Percentiles rank a stretch among this genome's conserved stretches.
Evolutionary conservation across 2,113 vertebrate genomes (phyloP).

Genomic region (Coracopsis vasa): DNA sequence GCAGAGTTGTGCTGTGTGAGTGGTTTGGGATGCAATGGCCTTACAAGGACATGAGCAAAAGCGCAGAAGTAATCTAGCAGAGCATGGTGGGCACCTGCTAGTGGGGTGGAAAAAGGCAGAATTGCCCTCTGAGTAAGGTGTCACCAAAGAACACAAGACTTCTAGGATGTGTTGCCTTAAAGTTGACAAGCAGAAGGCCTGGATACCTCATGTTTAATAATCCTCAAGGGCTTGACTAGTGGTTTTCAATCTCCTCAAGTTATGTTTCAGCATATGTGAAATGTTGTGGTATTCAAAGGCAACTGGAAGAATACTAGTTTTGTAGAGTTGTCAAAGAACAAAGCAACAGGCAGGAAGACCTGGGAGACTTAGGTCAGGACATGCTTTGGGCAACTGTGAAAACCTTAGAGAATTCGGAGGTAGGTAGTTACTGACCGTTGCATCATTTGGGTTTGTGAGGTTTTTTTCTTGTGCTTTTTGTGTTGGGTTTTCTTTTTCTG

Average conservation of each 20-base stretch:
- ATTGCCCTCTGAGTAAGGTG: neutral
- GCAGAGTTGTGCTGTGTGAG: neutral
- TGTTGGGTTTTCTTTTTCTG: accelerated
- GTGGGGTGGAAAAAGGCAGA: neutral
- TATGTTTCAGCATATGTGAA: neutral
- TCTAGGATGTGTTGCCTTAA: neutral
- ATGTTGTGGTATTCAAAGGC: neutral
- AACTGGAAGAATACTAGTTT: neutral
- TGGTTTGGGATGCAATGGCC: neutral
- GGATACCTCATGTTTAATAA: neutral
- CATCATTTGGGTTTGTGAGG: neutral
- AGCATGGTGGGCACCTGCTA: neutral
- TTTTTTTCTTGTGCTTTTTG: neutral
- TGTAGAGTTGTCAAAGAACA: neutral
- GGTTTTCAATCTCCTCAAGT: neutral
- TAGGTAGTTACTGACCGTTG: neutral
- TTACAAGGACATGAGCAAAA: neutral
- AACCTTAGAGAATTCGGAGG: neutral
- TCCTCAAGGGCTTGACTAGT: neutral
- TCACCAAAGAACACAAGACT: neutral
- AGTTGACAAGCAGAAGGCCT: neutral
- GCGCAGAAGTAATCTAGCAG: neutral
- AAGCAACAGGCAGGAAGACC: neutral
- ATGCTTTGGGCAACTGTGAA: neutral
- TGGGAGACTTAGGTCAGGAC: neutral